Percentiles rank a stretch among this genome's conserved stretches.
These are phyloP conservation scores for Monodelphis domestica DNA, from an alignment of 2,797 vertebrate species.

Conservation along the genomic window DNA sequence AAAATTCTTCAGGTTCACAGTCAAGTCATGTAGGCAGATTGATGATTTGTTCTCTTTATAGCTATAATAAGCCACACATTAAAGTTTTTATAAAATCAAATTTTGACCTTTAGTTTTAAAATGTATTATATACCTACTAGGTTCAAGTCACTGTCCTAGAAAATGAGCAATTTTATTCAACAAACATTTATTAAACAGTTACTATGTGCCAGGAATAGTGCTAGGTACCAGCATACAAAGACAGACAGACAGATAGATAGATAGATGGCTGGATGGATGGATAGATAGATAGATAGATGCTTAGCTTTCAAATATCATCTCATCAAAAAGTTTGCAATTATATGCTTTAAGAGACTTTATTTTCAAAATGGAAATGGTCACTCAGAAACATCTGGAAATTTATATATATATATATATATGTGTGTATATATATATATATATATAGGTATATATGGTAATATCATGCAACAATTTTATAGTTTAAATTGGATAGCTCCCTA, in stretches of 20 bases:
- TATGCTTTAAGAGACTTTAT: neutral
- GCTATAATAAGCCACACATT: slow-evolving; percentile 66
- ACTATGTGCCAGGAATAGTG: neutral
- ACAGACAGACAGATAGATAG: neutral
- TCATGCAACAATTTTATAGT: neutral
- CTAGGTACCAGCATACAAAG: neutral
- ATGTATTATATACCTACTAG: neutral
- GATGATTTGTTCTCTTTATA: slow-evolving; percentile 42
- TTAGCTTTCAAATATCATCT: neutral
- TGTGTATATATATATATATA: too few species aligned
- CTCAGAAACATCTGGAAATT: slow-evolving; percentile 75
- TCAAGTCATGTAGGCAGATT: neutral
- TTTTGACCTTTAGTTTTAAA: slow-evolving; percentile 72
- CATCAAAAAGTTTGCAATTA: neutral
- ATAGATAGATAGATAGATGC: neutral
- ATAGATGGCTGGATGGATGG: neutral
- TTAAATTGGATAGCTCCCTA: neutral
- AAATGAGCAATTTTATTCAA: neutral
- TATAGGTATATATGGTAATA: neutral
- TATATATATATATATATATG: neutral
- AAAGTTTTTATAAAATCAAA: slow-evolving; percentile 73
- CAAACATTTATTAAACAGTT: neutral
- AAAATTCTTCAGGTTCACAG: neutral
- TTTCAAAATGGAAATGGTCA: slow-evolving; percentile 69
- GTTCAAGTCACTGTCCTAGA: neutral